Base-by-base conservation (phyloP, 2,888 invertebrate species). In the Euproctis similis region DNA sequence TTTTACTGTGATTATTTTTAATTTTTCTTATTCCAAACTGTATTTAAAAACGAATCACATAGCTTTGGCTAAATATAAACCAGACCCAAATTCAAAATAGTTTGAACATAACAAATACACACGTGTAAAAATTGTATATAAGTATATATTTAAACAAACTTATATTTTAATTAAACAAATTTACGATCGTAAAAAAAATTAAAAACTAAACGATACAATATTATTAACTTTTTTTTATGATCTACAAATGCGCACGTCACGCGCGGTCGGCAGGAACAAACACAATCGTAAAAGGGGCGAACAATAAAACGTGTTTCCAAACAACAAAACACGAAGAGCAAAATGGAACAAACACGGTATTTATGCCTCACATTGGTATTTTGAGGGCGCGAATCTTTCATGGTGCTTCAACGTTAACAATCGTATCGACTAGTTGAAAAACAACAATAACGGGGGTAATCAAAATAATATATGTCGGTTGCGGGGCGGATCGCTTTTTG, bases 391-490 rank as follows among this genome's bases (percentile, higher is more conserved):
- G 14, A 31, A 27, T 31, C 36, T 13, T 23, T 39, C 51, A 33
- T 39, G 39, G 46, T 39, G 42, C 30, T 24, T 29, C 36, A 46
- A 46, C 28, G 49, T 41, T 41, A 34, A 38, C 39, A 41, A 45
- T 35, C 47, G 51, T 36, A 41, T n/a, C 21, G 34, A 24, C 39
- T 43, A 46, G 53, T 40, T 57, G 56, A 52, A 59, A 53, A 50
- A 51, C 59, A 30, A 70, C 68, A 71, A 72, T 74, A 78, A 76
- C 75, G 59, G 69, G 76, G 69, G 68, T 59, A 70, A 77, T 78
- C 72, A 73, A 70, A 71, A 71, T 77, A 71, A 77, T 71, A 75
- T 76, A 77, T 70, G 73, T 57, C 65, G 62, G 65, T 52, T 55
- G n/a, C 61, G 53, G 60, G 63, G 63, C 67, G 64, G 62, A 72